Evolutionary conservation across 2,113 vertebrate species (phyloP).

Genomic region (Trematocara variabile): DNA sequence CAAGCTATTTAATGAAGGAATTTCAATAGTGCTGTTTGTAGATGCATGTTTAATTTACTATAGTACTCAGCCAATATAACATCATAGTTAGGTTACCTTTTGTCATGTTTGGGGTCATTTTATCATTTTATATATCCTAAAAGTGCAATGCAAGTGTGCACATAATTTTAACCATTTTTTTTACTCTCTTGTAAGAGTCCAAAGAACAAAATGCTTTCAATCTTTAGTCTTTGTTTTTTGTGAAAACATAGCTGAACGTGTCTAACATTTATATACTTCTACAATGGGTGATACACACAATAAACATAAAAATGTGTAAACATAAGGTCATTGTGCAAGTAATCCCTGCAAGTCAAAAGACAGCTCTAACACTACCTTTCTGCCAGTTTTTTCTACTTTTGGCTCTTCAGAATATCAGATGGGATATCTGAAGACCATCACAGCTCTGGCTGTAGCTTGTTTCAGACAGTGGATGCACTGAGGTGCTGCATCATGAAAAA

Average conservation of each 20-base stretch:
- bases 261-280: neutral
- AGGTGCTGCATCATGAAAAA: neutral
- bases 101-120: neutral
- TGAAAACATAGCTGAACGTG: neutral
- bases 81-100: neutral
- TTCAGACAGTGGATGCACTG: neutral
- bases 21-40: neutral
- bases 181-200: neutral
- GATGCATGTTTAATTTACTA: neutral
- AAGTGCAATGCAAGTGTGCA: neutral
- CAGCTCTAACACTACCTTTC: neutral
- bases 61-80: neutral
- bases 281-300: neutral
- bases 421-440: neutral
- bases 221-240: neutral
- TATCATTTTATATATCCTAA: neutral
- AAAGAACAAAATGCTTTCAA: neutral
- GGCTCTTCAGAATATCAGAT: neutral
- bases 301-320: neutral
- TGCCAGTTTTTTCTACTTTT: neutral
- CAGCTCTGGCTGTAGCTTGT: neutral
- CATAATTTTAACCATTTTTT: neutral
- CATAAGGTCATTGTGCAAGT: neutral
- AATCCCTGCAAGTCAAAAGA: neutral
- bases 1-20: neutral